Percentiles rank a stretch among this genome's conserved stretches.
phyloP scores from a whole-genome alignment of 2,113 vertebrate genomes.

The Pseudopipra pipra region DNA sequence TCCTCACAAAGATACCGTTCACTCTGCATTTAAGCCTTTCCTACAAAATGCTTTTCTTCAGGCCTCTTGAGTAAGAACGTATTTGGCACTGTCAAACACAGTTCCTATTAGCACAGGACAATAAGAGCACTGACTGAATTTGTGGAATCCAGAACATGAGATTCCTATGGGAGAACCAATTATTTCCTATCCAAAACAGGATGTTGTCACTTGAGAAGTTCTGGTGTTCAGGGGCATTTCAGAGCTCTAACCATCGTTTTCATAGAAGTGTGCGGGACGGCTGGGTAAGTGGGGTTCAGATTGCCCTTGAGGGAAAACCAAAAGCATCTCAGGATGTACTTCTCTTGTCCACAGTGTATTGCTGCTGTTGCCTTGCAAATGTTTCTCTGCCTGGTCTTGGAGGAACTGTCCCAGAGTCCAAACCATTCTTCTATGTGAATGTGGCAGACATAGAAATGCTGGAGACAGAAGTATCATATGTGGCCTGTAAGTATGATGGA shows the following conservation, averaged over 20 bases:
- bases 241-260: background rate
- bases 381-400: conserved; percentile 91
- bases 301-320: background rate
- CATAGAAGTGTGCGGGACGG: background rate
- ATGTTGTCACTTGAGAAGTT: background rate
- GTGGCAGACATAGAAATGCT: conserved; percentile 92
- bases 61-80: background rate
- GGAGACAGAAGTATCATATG: conserved; percentile 91
- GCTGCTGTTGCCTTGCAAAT: conserved; percentile 95
- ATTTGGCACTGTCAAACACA: background rate
- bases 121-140: background rate
- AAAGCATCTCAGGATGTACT: background rate
- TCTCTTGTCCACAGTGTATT: conserved; percentile 82
- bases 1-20: background rate
- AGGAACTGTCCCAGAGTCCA: conserved; percentile 87
- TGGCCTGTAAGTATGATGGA: conserved; percentile 88
- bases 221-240: background rate
- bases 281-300: background rate
- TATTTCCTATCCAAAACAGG: background rate
- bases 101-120: background rate
- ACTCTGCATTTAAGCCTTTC: background rate
- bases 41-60: background rate
- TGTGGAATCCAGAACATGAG: background rate
- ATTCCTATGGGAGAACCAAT: background rate
- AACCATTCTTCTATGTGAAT: conserved; percentile 97